phyloP scores from a whole-genome alignment of 2,888 invertebrate species.

The Epiblema foenella region DNA sequence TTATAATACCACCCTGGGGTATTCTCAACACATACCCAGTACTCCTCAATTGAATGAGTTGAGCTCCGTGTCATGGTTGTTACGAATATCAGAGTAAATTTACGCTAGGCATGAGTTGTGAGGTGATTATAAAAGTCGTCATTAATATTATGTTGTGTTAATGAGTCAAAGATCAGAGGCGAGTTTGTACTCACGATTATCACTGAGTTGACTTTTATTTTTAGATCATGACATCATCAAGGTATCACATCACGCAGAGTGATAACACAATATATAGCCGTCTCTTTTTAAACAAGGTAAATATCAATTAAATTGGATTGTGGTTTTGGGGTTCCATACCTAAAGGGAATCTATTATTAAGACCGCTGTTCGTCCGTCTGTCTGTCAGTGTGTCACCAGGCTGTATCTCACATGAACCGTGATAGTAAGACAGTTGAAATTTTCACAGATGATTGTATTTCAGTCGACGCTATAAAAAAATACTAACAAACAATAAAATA shows the following conservation, averaged over 20 bases:
- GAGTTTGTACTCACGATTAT: slow-evolving; percentile 6
- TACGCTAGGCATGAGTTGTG: not conserved
- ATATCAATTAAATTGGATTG: not conserved
- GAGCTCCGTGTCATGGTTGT: not conserved
- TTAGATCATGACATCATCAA: slow-evolving; percentile 12
- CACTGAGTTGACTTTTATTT: not conserved
- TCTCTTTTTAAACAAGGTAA: too few species aligned
- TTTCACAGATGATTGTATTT: too few species aligned
- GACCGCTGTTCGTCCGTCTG: too few species aligned
- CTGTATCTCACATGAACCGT: too few species aligned
- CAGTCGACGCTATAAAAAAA: too few species aligned
- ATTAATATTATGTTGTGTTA: slow-evolving; percentile 11
- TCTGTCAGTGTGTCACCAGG: too few species aligned
- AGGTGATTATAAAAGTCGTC: not conserved
- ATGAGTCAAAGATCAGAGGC: slow-evolving; percentile 38
- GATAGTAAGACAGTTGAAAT: too few species aligned
- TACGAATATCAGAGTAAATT: not conserved
- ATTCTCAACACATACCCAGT: slow-evolving; percentile 5
- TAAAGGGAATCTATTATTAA: too few species aligned
- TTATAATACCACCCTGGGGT: slow-evolving; percentile 21
- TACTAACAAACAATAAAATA: too few species aligned
- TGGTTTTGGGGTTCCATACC: too few species aligned
- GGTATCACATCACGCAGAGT: not conserved
- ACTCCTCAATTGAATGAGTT: not conserved
- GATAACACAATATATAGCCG: not conserved